Conservation (phyloP, 2,888 invertebrate genomes). For the Drosophila atripex region DNA sequence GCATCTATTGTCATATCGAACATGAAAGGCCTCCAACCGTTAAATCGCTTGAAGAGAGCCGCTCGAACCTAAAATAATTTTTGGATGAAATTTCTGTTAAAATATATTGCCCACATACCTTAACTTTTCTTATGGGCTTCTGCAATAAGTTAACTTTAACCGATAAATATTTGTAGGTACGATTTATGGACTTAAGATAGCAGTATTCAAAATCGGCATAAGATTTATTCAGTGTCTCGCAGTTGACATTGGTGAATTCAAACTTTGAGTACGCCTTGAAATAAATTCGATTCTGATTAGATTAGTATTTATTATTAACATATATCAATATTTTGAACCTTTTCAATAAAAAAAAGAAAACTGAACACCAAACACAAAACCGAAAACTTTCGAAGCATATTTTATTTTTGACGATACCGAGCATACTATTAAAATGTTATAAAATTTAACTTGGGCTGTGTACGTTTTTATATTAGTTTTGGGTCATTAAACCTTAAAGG, state of each 20-base stretch:
- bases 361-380: background rate
- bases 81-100: background rate
- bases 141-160: slow-evolving; percentile 4
- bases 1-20: slow-evolving; percentile 25
- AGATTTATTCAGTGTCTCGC: slow-evolving; percentile 15
- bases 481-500: background rate
- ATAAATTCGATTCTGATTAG: background rate
- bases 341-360: background rate
- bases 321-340: background rate
- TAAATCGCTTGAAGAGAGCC: slow-evolving; percentile 23
- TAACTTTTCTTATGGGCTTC: slow-evolving; percentile 9
- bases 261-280: background rate
- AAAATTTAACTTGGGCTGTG: background rate
- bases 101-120: background rate
- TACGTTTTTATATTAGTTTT: background rate
- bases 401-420: background rate
- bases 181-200: slow-evolving; percentile 42
- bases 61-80: slow-evolving; percentile 10
- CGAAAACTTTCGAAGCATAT: background rate
- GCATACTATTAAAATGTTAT: background rate
- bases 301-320: background rate
- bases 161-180: slow-evolving; percentile 48
- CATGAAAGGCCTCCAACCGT: slow-evolving; percentile 36
- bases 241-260: slow-evolving; percentile 25
- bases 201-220: slow-evolving; percentile 33